phyloP scores from a whole-genome alignment of 1,140 invertebrate genomes.

The Prorops nasuta region DNA sequence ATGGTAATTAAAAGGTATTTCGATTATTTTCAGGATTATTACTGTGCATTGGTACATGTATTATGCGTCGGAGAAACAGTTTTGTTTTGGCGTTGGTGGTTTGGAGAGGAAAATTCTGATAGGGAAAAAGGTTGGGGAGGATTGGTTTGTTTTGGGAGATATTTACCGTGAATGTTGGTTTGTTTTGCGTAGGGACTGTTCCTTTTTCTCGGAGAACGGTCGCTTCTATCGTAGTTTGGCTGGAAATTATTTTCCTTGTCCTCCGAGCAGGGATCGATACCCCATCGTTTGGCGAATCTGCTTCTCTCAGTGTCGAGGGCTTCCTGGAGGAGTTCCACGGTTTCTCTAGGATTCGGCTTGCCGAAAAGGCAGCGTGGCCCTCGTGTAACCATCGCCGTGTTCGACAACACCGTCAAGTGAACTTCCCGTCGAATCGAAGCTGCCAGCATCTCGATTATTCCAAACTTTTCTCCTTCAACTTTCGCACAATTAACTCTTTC shows the following conservation, averaged over 20 bases:
- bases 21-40: no score
- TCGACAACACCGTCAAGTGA: conserved; percentile 38
- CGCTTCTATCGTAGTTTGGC: conserved; percentile 21
- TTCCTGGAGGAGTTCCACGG: conserved; percentile 46
- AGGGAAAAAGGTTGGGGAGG: no score
- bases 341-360: conserved; percentile 42
- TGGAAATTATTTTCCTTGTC: conserved; percentile 48
- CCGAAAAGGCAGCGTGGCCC: conserved; percentile 51
- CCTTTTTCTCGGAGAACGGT: conserved; percentile 40
- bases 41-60: no score
- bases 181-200: conserved; percentile 42
- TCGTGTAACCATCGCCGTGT: conserved; percentile 36
- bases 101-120: no score
- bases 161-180: conserved; percentile 51
- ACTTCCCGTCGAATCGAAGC: conserved; percentile 47
- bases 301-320: conserved; percentile 42
- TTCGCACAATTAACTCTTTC: neutral
- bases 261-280: conserved; percentile 43
- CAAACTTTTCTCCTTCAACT: neutral
- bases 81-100: no score
- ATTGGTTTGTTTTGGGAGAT: no score
- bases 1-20: no score
- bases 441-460: conserved; percentile 43
- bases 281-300: conserved; percentile 45
- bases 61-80: no score